A percentile compares a stretch with the other conserved stretches of the same genome.
These are phyloP conservation scores for Phyllostomus hastatus DNA, from an alignment of 2,113 vertebrate species.

Conservation along the genomic window DNA sequence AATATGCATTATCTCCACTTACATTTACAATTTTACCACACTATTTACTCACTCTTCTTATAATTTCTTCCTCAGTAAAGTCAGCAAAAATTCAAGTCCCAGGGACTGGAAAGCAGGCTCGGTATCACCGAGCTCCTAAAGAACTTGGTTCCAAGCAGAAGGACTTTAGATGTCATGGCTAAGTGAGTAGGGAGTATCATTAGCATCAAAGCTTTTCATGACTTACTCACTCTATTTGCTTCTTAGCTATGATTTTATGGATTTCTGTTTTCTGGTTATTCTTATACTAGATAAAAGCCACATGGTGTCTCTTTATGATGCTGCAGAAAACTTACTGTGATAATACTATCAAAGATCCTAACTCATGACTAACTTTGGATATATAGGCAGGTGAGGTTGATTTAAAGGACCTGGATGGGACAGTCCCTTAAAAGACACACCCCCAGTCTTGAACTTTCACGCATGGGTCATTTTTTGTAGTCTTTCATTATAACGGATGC, in stretches of 20 bases:
- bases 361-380: background rate
- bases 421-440: background rate
- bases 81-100: background rate
- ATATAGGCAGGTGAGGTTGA: background rate
- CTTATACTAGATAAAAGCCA: background rate
- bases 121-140: background rate
- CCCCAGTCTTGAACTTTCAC: background rate
- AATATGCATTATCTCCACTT: background rate
- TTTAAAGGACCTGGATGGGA: background rate
- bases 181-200: background rate
- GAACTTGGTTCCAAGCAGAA: background rate
- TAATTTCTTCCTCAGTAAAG: conserved; percentile 27
- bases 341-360: background rate
- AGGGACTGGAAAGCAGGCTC: background rate
- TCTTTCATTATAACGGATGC: conserved; percentile 9
- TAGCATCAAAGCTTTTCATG: conserved; percentile 21
- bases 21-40: background rate
- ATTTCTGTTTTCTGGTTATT: conserved; percentile 12
- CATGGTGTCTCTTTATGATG: background rate
- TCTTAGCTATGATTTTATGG: background rate
- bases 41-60: background rate
- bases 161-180: background rate
- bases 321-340: background rate
- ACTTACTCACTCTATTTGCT: conserved; percentile 23
- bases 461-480: background rate